Evolutionary conservation across 1,140 invertebrate species (phyloP), one percentile per base, ranked within the genome.

Genomic region (Wiebesia pumilae): DNA sequence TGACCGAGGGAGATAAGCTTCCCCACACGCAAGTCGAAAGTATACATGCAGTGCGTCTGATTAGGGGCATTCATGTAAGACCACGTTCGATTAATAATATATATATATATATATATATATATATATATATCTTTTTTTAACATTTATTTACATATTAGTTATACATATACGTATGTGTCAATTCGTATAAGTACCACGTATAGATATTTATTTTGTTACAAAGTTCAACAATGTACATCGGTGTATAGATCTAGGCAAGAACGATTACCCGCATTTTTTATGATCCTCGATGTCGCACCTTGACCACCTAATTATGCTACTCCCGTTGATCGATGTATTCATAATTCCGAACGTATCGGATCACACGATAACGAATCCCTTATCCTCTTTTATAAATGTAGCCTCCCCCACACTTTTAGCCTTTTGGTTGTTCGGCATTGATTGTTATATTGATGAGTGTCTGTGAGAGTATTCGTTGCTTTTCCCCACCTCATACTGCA

Each of bases 11-110:
- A 71, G 80, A 16, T 38, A 81, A 71, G 24, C n/a, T 40, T 19
- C 0, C 47, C n/a, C 67, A 2, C 6, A 30, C 58, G 47, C 6
- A 35, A 7, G 1, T 67, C 4, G 27, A 84, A 51, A 86, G 81
- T 85, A 79, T 87, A 87, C 73, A 47, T 78, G 79, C 88, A 83
- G 89, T 91, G 91, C 92, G 89, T 90, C 88, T 90, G 91, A 92
- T 90, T 85, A 75, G 87, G 88, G 93, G 92, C 92, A 92, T 90
- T 89, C 91, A 91, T 91, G 93, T 92, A 93, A 93, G 92, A 93
- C 89, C 91, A 92, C 90, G 89, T 91, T 88, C 90, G 81, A 87
- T 87, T 62, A 1, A 78, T 80, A 83, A 87, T 79, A 54, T 87
- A 65, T 67, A 83, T 73, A 51, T n/a, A 24, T 73, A 27, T 73